A percentile compares a stretch with the other conserved stretches of the same genome.
Conservation (phyloP, 2,888 invertebrate genomes). For the Lysandra coridon region DNA sequence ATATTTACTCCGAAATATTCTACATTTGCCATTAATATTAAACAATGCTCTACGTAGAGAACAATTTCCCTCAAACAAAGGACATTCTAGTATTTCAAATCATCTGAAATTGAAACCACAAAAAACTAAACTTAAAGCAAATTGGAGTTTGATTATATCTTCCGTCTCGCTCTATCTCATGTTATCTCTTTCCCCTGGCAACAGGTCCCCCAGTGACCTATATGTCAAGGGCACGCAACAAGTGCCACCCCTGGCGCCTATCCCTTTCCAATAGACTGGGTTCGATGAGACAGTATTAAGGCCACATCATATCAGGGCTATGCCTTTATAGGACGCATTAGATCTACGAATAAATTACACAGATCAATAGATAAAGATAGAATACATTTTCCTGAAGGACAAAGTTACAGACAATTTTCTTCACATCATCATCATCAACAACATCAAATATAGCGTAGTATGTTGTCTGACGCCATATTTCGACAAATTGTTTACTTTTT, state of each 20-base stretch:
- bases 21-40: background rate
- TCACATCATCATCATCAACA: too few relatives aligned
- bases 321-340: constrained; percentile 13
- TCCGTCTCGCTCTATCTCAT: constrained; percentile 1
- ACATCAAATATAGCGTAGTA: background rate
- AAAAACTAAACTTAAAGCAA: background rate
- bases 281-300: constrained; percentile 30
- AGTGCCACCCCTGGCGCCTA: constrained; percentile 39
- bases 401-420: background rate
- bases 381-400: too few relatives aligned
- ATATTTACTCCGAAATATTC: background rate
- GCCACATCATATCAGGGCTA: background rate
- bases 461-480: background rate
- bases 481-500: background rate
- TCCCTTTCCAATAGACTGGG: constrained; percentile 29
- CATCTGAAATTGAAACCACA: constrained; percentile 6
- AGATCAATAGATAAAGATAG: background rate
- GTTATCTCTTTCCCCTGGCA: constrained; percentile 37
- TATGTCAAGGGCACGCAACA: constrained; percentile 45
- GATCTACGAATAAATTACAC: constrained; percentile 16
- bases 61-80: background rate
- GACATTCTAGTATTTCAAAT: background rate
- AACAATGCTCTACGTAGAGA: background rate
- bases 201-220: constrained; percentile 47
- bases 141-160: constrained; percentile 5